Base-by-base conservation (phyloP, 1,140 invertebrate genomes). In the Diabrotica undecimpunctata region DNA sequence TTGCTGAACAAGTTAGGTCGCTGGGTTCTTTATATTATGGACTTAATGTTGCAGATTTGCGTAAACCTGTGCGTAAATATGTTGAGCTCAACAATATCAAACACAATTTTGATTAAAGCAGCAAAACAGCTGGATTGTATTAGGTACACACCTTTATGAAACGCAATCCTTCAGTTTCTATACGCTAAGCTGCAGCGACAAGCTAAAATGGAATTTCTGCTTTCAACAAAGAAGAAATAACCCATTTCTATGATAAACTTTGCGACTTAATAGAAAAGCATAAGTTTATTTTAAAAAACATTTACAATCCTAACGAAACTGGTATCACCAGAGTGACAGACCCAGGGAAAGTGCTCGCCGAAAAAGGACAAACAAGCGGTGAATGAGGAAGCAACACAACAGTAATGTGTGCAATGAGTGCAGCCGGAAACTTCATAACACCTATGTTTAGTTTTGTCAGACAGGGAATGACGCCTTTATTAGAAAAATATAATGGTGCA, bases 401-500 rank as follows among this genome's bases (percentile, higher is more conserved):
- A 5, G 55, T 68, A 12, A 52, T 68, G 38, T 66, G 66, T 66
- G 75, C 74, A 55, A 78, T 76, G 70, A n/a, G n/a, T n/a, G n/a
- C n/a, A n/a, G n/a, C n/a, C n/a, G n/a, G n/a, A n/a, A n/a, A n/a
- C n/a, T n/a, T 61, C 66, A 70, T 80, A 52, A 75, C 79, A 60
- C 79, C 79, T 0, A 74, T 79, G 74, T 77, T 81, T 74, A 80
- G 79, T 54, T 80, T 73, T 65, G 71, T 71, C 57, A 50, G 76
- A 54, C 37, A 64, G 38, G 65, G 66, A 54, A 64, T 64, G 62
- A 64, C 38, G 25, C 36, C 56, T 59, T 37, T 59, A 52, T 53
- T 7, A 54, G 67, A 74, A 67, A 77, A 73, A 54, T 74, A 75
- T 67, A 75, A 73, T 69, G 72, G 72, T 63, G 64, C 75, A 50